Percentiles rank a stretch among this genome's conserved stretches.
Conservation (phyloP, 1,140 invertebrate species). For the Penaeus vannamei region DNA sequence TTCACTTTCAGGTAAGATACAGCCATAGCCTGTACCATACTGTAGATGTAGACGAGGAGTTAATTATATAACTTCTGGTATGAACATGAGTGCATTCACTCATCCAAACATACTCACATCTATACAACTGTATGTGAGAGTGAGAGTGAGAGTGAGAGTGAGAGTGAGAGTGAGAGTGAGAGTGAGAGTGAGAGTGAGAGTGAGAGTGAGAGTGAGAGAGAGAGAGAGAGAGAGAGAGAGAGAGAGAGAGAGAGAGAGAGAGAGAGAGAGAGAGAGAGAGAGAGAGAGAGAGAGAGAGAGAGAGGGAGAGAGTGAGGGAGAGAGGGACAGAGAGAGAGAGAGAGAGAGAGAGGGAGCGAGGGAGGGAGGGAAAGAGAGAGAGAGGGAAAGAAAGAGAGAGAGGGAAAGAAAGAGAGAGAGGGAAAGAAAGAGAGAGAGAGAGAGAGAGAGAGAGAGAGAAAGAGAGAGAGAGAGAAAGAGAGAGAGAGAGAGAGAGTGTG, state of each 20-base stretch:
- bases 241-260: background rate
- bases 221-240: background rate
- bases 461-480: background rate
- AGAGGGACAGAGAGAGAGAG: no score
- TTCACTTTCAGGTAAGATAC: no score
- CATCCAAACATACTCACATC: no score
- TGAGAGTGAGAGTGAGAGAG: background rate
- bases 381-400: background rate
- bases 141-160: no score
- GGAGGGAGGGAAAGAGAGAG: background rate
- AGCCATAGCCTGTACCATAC: no score
- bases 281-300: no score
- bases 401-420: background rate
- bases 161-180: no score
- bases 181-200: background rate
- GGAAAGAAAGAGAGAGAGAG: conserved; percentile 28
- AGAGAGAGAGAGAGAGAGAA: conserved; percentile 35
- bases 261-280: background rate
- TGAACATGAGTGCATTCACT: no score
- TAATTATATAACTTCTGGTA: no score
- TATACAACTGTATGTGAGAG: no score
- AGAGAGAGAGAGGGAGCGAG: background rate
- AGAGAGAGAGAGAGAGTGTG: no score
- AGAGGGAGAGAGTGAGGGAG: background rate
- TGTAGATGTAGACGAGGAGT: no score